These are phyloP conservation scores for Oscheius onirici DNA, from an alignment of 2,888 invertebrate species.

Conservation along the genomic window DNA sequence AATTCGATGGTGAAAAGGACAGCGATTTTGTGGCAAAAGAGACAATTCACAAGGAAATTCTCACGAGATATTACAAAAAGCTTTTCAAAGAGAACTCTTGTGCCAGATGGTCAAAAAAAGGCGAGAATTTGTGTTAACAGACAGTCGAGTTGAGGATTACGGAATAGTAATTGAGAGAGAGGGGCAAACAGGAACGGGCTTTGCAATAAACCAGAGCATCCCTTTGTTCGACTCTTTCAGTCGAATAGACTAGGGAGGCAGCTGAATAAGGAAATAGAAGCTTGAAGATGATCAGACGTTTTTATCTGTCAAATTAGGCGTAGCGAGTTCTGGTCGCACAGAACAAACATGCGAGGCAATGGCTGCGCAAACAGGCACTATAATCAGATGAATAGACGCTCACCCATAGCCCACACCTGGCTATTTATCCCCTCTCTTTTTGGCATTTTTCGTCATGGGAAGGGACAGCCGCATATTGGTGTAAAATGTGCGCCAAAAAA, in stretches of 20 bases:
- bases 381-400: constrained; percentile 25
- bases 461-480: too few species aligned
- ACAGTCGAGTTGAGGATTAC: too few species aligned
- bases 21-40: neutral
- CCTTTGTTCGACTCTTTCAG: neutral
- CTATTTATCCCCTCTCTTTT: neutral
- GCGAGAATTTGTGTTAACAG: too few species aligned
- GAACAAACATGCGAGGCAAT: constrained; percentile 13
- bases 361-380: constrained; percentile 28
- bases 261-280: too few species aligned
- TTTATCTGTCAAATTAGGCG: constrained; percentile 25
- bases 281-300: neutral
- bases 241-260: neutral
- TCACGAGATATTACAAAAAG: neutral
- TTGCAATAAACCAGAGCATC: too few species aligned
- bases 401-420: constrained; percentile 16
- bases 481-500: too few species aligned
- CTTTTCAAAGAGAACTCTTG: neutral
- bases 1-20: neutral
- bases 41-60: neutral
- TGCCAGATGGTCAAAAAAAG: too few species aligned
- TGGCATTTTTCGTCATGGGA: too few species aligned
- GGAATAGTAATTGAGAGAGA: too few species aligned
- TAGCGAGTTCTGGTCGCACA: constrained; percentile 21
- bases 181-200: too few species aligned